Percentiles rank a stretch among this genome's conserved stretches.
Evolutionary conservation across 2,888 invertebrate genomes (phyloP).

Genomic region (Cylindroiulus punctatus): DNA sequence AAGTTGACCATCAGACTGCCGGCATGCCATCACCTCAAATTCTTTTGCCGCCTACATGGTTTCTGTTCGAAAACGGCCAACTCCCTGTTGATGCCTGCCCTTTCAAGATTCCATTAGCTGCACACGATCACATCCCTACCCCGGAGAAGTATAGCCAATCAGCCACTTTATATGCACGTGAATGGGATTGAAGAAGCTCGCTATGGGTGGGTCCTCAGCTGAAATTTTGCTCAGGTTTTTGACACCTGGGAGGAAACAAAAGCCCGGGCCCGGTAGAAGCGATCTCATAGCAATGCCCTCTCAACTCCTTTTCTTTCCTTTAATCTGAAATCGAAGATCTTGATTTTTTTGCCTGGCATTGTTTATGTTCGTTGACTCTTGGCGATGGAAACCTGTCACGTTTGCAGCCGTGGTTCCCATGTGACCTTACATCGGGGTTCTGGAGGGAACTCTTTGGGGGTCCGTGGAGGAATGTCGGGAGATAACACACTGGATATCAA

Average conservation of each 20-base stretch:
- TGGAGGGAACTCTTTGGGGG: neutral
- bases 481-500: too few species aligned
- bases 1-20: slow-evolving; percentile 5
- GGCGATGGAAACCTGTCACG: neutral
- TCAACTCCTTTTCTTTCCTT: slow-evolving; percentile 4
- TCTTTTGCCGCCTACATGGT: slow-evolving; percentile 23
- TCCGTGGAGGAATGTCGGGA: neutral
- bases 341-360: neutral
- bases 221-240: neutral
- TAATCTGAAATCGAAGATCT: slow-evolving; percentile 17
- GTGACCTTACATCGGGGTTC: neutral
- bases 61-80: slow-evolving; percentile 23
- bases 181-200: neutral
- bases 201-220: neutral
- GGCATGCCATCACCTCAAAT: slow-evolving; percentile 29
- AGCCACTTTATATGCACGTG: slow-evolving; percentile 13
- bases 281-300: slow-evolving; percentile 7
- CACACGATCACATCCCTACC: slow-evolving; percentile 26
- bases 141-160: slow-evolving; percentile 23
- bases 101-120: slow-evolving; percentile 23
- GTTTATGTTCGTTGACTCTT: slow-evolving; percentile 33
- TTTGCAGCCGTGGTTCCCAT: neutral
- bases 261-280: slow-evolving; percentile 8
- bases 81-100: neutral
- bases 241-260: slow-evolving; percentile 16